Conservation (phyloP, 2,888 invertebrate species). For the Cerceris ruficornis region DNA sequence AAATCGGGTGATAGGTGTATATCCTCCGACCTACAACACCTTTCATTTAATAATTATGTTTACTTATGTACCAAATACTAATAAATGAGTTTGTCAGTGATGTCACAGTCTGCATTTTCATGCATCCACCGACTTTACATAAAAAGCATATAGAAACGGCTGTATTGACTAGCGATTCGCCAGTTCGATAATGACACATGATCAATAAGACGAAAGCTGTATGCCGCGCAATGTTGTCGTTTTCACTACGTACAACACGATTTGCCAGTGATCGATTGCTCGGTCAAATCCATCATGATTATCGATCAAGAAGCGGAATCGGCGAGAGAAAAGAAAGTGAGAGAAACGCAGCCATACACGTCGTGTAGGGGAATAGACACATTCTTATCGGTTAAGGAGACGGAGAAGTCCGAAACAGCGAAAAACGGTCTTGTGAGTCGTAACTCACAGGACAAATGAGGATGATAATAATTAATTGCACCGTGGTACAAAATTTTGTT, state of each 20-base stretch:
- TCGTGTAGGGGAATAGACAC: no score
- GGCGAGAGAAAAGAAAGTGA: not conserved
- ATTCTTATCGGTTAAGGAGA: no score
- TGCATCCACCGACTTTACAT: constrained; percentile 1
- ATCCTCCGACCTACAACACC: no score
- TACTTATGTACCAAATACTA: not conserved
- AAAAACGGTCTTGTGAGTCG: no score
- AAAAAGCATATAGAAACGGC: constrained; percentile 21
- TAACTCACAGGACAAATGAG: no score
- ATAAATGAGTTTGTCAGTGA: constrained; percentile 33
- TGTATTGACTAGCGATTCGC: constrained; percentile 21
- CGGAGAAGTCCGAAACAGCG: no score
- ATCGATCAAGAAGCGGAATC: not conserved
- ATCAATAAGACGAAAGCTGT: constrained; percentile 30
- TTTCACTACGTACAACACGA: constrained; percentile 3
- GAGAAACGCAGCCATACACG: no score
- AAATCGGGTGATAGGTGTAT: no score
- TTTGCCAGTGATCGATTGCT: not conserved
- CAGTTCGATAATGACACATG: constrained; percentile 32
- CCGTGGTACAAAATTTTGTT: no score
- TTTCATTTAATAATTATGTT: no score
- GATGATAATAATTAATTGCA: no score
- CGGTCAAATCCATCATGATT: not conserved
- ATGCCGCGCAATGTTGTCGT: constrained; percentile 4
- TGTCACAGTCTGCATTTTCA: constrained; percentile 13